Evolutionary conservation across 2,888 invertebrate genomes (phyloP).

Genomic region (Acanthosepion lycidas): DNA sequence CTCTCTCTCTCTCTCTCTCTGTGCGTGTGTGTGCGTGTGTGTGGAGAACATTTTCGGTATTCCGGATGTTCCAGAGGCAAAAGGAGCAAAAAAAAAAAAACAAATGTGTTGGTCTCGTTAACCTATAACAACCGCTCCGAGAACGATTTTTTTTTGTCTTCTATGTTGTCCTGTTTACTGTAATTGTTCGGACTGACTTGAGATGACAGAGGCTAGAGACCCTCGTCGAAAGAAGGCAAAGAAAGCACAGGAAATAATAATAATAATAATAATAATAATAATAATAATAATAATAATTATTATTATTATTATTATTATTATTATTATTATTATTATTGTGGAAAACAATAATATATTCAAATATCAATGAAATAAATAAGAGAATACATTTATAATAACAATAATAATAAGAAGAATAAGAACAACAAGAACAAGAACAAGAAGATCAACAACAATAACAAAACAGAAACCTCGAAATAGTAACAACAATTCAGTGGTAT

Average conservation of each 20-base stretch:
- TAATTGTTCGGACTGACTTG: background rate
- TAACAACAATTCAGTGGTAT: no score
- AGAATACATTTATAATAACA: no score
- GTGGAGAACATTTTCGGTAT: background rate
- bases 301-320: background rate
- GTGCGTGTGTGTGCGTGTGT: no score
- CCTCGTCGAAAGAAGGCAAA: background rate
- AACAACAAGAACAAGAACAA: no score
- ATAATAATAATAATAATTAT: background rate
- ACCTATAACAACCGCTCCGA: background rate
- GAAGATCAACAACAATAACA: no score
- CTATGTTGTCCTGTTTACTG: background rate
- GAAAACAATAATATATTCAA: no score
- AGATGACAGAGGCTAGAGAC: conserved; percentile 1
- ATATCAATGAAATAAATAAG: no score
- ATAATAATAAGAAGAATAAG: no score
- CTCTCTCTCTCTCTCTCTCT: no score
- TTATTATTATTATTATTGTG: background rate
- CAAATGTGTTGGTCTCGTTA: background rate
- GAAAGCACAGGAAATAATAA: background rate
- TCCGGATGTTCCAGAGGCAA: background rate
- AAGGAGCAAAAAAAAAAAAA: background rate
- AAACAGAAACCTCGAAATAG: no score
- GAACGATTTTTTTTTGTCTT: background rate
- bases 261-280: background rate